These are phyloP conservation scores for Acrobasis repandana DNA, from an alignment of 2,888 invertebrate genomes.

Conservation along the genomic window DNA sequence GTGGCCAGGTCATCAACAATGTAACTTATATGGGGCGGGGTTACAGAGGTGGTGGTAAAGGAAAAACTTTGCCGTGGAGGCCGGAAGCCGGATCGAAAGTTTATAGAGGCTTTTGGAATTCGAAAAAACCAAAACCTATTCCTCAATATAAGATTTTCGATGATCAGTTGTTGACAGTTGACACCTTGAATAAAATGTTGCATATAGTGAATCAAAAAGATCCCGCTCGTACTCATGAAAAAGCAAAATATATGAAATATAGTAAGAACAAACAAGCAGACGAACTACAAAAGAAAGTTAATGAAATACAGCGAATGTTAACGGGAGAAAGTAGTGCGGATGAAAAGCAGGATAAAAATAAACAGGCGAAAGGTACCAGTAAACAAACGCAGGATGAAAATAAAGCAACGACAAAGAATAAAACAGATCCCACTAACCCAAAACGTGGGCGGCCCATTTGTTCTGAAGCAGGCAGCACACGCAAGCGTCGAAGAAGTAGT, in stretches of 20 bases:
- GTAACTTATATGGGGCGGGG: background rate
- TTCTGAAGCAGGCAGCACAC: background rate
- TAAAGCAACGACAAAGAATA: background rate
- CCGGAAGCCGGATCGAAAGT: background rate
- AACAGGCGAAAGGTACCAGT: background rate
- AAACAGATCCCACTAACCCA: background rate
- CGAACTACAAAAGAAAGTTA: constrained; percentile 24
- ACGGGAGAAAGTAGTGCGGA: background rate
- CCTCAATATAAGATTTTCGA: background rate
- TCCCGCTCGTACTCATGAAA: constrained; percentile 11
- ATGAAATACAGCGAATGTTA: constrained; percentile 27
- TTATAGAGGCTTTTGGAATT: background rate
- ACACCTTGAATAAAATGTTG: constrained; percentile 67
- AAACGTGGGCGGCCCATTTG: background rate
- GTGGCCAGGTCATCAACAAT: constrained; percentile 9
- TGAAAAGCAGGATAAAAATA: background rate
- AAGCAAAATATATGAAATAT: constrained; percentile 20
- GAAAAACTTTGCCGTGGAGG: background rate
- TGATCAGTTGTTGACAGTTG: constrained; percentile 42
- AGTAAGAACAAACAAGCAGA: constrained; percentile 1
- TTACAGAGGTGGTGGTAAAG: background rate
- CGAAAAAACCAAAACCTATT: background rate
- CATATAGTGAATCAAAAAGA: constrained; percentile 36
- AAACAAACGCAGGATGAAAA: background rate
- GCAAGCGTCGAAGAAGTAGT: background rate